Evolutionary conservation across 2,113 vertebrate genomes (phyloP).

Genomic region (Mesembrinibis cayennensis): DNA sequence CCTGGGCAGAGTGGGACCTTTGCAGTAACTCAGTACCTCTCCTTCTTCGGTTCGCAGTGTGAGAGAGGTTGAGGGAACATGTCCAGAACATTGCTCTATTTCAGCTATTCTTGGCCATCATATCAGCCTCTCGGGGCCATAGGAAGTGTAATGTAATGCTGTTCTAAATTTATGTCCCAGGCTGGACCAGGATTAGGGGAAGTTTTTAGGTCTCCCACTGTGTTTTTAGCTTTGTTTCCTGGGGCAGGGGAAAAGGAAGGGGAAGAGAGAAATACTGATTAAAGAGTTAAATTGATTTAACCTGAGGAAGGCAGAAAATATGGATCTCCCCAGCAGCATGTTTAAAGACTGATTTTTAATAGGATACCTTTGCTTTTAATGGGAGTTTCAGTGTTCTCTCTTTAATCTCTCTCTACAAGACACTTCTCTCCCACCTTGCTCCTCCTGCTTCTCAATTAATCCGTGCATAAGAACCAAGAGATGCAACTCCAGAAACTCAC

Average conservation of each 20-base stretch:
- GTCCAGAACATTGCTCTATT: not conserved
- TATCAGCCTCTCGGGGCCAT: not conserved
- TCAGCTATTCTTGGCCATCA: not conserved
- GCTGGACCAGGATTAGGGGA: not conserved
- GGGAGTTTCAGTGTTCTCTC: not conserved
- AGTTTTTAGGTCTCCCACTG: not conserved
- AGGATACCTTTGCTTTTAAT: not conserved
- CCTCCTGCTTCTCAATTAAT: not conserved
- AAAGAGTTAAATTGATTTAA: not conserved
- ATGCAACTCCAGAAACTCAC: not conserved
- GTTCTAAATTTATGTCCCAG: slow-evolving; percentile 22
- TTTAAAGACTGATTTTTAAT: not conserved
- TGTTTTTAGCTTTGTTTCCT: not conserved
- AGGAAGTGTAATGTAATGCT: slow-evolving; percentile 4
- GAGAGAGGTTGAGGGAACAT: not conserved
- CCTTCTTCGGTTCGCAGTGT: not conserved
- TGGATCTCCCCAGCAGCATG: not conserved
- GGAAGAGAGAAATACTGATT: not conserved
- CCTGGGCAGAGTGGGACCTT: not conserved
- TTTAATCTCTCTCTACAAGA: not conserved
- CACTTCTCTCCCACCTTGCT: not conserved
- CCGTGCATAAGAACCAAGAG: not conserved
- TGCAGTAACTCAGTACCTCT: not conserved
- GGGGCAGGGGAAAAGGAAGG: not conserved
- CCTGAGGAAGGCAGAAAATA: not conserved